Evolutionary conservation across 1,140 invertebrate genomes (phyloP), one percentile per base, ranked within the genome.

Genomic region (Venturia canescens): DNA sequence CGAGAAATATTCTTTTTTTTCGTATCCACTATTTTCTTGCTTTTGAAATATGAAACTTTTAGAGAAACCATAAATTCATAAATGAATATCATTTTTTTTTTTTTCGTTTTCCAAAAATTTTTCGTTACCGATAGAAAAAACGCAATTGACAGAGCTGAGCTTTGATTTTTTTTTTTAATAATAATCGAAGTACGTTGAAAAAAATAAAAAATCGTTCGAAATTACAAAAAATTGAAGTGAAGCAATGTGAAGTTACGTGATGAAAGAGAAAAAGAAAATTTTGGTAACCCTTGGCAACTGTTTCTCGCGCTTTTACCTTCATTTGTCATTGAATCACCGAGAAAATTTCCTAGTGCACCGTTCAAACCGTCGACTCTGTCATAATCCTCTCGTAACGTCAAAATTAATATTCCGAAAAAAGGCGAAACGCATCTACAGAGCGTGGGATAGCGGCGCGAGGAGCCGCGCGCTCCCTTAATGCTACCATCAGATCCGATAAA

Each of bases 301-400:
- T 26, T 11, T 29, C 23, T n/a, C 71, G 48, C 15, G 7, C 27
- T 18, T n/a, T n/a, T n/a, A 26, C 23, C 9, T 53, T 76, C 74
- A 21, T 76, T 76, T 76, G 53, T 76, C 50, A 29, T 27, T 31
- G 18, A 57, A 11, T 27, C 27, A 63, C 16, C 21, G 60, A 76
- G 26, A 76, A 63, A 76, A 63, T 63, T 60, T 77, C 21, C 72
- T 63, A 76, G 57, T 77, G 53, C 75, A 77, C 75, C 57, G 75
- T 77, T 44, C 60, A 63, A 69, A 63, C 53, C 75, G 75, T 63
- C 75, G 75, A 77, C 75, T 77, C 75, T 77, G 75, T 77, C 75
- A 74, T 57, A 57, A 63, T 66, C 31, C 29, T 77, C 57, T 77
- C 72, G 53, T 77, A 38, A 31, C 75, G 57, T 77, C 75, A 77